Evolutionary conservation across 2,113 vertebrate species (phyloP).

Genomic region (Gulo gulo): DNA sequence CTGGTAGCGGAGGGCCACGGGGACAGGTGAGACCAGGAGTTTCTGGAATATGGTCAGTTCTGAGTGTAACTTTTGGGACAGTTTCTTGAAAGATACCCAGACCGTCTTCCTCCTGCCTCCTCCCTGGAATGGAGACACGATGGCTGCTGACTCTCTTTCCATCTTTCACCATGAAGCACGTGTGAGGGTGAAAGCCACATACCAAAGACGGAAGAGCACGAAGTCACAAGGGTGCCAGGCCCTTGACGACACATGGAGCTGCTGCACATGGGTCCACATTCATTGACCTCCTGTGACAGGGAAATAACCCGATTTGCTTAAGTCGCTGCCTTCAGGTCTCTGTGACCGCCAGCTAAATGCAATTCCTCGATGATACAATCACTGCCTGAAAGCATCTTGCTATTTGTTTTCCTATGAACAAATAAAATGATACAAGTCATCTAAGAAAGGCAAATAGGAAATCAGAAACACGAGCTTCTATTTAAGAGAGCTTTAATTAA

Average conservation of each 20-base stretch:
- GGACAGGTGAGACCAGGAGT: not conserved
- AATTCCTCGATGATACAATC: not conserved
- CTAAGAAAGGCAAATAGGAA: not conserved
- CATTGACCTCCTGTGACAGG: not conserved
- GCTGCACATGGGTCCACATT: rapidly evolving
- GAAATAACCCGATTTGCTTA: not conserved
- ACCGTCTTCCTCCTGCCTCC: not conserved
- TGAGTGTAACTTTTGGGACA: not conserved
- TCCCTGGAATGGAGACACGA: not conserved
- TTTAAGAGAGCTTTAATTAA: slow-evolving; percentile 39
- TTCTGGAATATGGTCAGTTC: not conserved
- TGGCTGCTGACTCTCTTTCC: not conserved
- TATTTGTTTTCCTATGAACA: not conserved
- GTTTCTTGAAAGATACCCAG: not conserved
- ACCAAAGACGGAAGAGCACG: not conserved
- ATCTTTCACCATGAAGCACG: not conserved
- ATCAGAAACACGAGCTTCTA: not conserved
- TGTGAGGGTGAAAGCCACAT: not conserved
- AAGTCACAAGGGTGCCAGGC: not conserved
- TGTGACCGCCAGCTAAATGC: not conserved
- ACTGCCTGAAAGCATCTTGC: not conserved
- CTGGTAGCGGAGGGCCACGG: not conserved
- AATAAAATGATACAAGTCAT: not conserved
- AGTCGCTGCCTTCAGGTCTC: not conserved
- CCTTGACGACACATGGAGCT: not conserved